A percentile compares a stretch with the other conserved stretches of the same genome.
Evolutionary conservation across 2,113 vertebrate species (phyloP).

Genomic region (Myxocyprinus asiaticus): DNA sequence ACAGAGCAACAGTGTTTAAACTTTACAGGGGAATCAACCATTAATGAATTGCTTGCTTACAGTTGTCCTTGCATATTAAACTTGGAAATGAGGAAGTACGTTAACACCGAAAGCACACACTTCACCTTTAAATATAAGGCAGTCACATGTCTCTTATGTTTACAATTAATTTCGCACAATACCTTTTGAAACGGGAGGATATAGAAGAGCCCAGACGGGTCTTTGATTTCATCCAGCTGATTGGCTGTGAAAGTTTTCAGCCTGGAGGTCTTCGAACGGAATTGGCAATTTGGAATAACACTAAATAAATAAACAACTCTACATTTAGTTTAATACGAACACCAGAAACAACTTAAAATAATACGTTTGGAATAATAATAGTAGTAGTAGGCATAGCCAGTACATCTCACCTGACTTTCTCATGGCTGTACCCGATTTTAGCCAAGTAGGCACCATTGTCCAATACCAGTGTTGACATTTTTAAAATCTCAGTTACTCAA

Average conservation of each 20-base stretch:
- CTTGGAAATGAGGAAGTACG: no score
- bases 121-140: no score
- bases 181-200: slow-evolving; percentile 98
- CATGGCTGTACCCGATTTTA: slow-evolving; percentile 91
- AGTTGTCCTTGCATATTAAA: no score
- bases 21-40: no score
- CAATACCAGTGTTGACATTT: slow-evolving; percentile 90
- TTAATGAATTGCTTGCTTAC: no score
- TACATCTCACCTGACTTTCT: slow-evolving; percentile 82
- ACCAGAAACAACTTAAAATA: not conserved
- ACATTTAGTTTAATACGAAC: no score
- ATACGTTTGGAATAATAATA: not conserved
- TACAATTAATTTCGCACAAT: slow-evolving; percentile 17
- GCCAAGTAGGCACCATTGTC: slow-evolving; percentile 94
- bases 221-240: slow-evolving; percentile 97
- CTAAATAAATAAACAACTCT: slow-evolving; percentile 64
- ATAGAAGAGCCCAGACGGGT: slow-evolving; percentile 95
- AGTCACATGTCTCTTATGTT: no score
- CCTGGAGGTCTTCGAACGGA: slow-evolving; percentile 93
- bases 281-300: slow-evolving; percentile 97
- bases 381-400: no score
- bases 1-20: no score
- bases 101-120: no score
- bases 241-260: slow-evolving; percentile 97
- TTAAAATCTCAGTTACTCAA: not conserved